phyloP scores from a whole-genome alignment of 2,888 invertebrate species.

The Yponomeuta cagnagella region DNA sequence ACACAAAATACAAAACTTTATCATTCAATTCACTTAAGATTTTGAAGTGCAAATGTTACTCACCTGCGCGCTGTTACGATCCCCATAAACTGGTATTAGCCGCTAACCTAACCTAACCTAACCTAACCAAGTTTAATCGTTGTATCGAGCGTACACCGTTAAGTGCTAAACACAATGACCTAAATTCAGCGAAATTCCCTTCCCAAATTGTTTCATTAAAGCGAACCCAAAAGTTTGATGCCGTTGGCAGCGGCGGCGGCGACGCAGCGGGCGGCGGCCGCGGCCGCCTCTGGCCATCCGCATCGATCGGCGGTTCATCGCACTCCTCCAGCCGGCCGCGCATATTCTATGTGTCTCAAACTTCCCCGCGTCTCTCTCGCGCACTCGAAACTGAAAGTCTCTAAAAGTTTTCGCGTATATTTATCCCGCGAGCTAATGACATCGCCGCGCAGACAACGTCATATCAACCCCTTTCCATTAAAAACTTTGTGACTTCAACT shows the following conservation, averaged over 20 bases:
- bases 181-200: constrained; percentile 50
- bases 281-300: constrained; percentile 35
- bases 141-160: constrained; percentile 10
- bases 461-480: constrained; percentile 60
- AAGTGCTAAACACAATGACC: constrained; percentile 52
- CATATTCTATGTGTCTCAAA: constrained; percentile 42
- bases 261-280: constrained; percentile 19
- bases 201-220: constrained; percentile 65
- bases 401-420: constrained; percentile 46
- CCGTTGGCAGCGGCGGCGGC: constrained; percentile 37
- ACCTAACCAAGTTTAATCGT: constrained; percentile 10
- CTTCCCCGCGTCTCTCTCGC: constrained; percentile 23
- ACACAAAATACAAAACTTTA: not conserved
- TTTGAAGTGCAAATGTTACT: not conserved
- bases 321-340: constrained; percentile 35
- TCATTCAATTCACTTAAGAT: not conserved
- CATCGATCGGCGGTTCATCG: constrained; percentile 62
- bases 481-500: constrained; percentile 61
- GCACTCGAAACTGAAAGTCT: constrained; percentile 21
- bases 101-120: too few species aligned
- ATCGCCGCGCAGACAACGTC: constrained; percentile 36
- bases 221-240: constrained; percentile 62
- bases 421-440: constrained; percentile 43
- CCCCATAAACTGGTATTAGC: not conserved
- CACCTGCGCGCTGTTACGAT: not conserved